phyloP scores from a whole-genome alignment of 2,888 invertebrate genomes.

The Urechis unicinctus region DNA sequence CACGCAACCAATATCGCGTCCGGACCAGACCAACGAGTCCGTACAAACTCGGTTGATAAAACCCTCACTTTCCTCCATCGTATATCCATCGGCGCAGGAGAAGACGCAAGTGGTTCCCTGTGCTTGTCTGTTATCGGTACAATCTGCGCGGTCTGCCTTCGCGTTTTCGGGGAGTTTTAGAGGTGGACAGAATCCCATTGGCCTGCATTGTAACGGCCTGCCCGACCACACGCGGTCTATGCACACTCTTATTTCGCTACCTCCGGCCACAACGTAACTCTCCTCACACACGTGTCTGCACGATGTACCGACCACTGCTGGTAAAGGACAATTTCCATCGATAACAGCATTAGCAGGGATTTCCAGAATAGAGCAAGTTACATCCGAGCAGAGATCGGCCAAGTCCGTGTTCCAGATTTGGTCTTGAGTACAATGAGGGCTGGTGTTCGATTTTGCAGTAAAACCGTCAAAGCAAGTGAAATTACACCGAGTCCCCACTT shows the following conservation, averaged over 20 bases:
- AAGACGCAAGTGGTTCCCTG: slow-evolving; percentile 2
- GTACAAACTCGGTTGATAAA: slow-evolving; percentile 1
- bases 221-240: slow-evolving; percentile 8
- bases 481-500: slow-evolving; percentile 4
- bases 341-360: slow-evolving; percentile 10
- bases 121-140: background rate
- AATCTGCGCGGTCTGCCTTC: slow-evolving; percentile 1
- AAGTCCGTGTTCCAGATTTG: slow-evolving; percentile 11
- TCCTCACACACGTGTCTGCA: slow-evolving; percentile 9
- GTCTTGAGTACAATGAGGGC: slow-evolving; percentile 7
- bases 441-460: background rate
- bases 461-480: slow-evolving; percentile 8
- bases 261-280: slow-evolving; percentile 3
- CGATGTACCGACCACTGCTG: slow-evolving; percentile 3
- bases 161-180: slow-evolving; percentile 1
- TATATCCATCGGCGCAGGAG: slow-evolving; percentile 5
- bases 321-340: slow-evolving; percentile 6
- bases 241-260: slow-evolving; percentile 5
- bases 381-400: slow-evolving; percentile 9
- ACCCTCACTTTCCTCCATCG: slow-evolving; percentile 4
- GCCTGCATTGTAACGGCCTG: slow-evolving; percentile 9
- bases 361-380: slow-evolving; percentile 9
- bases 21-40: slow-evolving; percentile 3
- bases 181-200: slow-evolving; percentile 3
- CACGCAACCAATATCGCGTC: slow-evolving; percentile 3